These are phyloP conservation scores for Uloborus plumipes DNA, from an alignment of 2,888 invertebrate genomes.

Conservation along the genomic window DNA sequence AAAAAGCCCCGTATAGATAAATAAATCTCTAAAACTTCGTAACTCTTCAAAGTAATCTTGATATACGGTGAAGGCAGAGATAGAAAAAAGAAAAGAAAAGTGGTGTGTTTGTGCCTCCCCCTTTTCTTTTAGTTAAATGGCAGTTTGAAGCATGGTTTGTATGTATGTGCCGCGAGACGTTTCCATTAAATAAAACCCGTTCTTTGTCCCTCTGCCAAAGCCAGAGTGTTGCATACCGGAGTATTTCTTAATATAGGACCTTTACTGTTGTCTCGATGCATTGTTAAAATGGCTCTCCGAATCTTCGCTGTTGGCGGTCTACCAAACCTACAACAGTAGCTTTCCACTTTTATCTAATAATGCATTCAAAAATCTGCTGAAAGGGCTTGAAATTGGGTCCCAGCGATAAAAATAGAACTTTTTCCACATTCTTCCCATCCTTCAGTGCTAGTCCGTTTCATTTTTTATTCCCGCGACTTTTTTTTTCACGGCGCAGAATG, in stretches of 20 bases:
- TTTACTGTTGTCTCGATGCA: slow-evolving; percentile 63
- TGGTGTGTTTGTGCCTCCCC: slow-evolving; percentile 15
- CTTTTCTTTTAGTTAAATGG: slow-evolving; percentile 39
- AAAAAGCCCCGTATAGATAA: neutral
- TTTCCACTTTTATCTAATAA: slow-evolving; percentile 65
- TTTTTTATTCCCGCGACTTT: neutral
- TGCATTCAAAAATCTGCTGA: slow-evolving; percentile 65
- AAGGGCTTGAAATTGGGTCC: slow-evolving; percentile 56
- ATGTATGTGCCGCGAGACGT: slow-evolving; percentile 31
- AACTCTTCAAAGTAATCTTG: slow-evolving; percentile 19
- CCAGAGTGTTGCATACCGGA: slow-evolving; percentile 32
- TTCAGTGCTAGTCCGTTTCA: slow-evolving; percentile 28
- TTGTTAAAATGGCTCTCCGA: slow-evolving; percentile 62
- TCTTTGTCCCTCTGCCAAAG: slow-evolving; percentile 56
- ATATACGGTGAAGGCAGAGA: slow-evolving; percentile 7
- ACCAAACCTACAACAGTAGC: slow-evolving; percentile 63
- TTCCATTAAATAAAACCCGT: slow-evolving; percentile 56
- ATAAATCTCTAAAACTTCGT: slow-evolving; percentile 6
- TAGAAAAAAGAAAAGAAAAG: slow-evolving; percentile 22
- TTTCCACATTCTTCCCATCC: slow-evolving; percentile 56
- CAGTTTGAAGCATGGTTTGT: slow-evolving; percentile 57
- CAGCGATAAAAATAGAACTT: slow-evolving; percentile 59
- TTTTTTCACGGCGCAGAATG: neutral
- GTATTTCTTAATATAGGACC: slow-evolving; percentile 61
- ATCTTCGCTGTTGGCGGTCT: slow-evolving; percentile 60